Base-by-base conservation (phyloP, 2,888 invertebrate genomes). In the Stenodera caucasica region DNA sequence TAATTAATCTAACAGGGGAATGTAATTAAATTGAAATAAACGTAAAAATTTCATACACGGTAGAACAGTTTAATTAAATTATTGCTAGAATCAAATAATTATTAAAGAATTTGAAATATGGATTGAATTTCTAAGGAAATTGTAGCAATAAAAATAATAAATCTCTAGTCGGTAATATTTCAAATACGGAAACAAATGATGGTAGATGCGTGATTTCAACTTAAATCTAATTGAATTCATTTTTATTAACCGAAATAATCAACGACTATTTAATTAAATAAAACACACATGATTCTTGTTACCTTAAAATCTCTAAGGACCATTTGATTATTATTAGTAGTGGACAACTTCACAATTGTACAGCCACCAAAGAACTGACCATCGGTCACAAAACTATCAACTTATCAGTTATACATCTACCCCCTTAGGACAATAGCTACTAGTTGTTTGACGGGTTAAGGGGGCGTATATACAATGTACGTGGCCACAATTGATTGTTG, bases 401-500 rank as follows among this genome's bases (percentile, higher is more conserved):
- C 77, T 78, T 78, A 78, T 76, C 77, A 76, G 72, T 70, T 62
- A 65, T 64, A 69, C 71, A 77, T 76, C 73, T 70, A 37, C 37
- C 18, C 71, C 73, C 70, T 72, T 72, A 71, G 72, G 74, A 76
- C 69, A 73, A 69, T 68, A 75, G 72, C 74, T 72, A 73, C 74
- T 75, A 75, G 74, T 67, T 70, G n/a, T n/a, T n/a, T 68, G 67
- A 67, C 64, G 65, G 65, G 67, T 64, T 66, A 72, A 71, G 72
- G 72, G 45, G 75, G 75, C 45, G 11, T n/a, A n/a, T n/a, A n/a
- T n/a, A 68, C 72, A 70, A 66, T 66, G 70, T 78, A 80, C 79
- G 79, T 80, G 79, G 78, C 75, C 70, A 73, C 77, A 77, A 80
- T 77, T 78, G 79, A 80, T 80, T 80, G 79, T 77, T 75, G 72